phyloP scores from a whole-genome alignment of 2,797 vertebrate species.

The Loris lydekkerianus region DNA sequence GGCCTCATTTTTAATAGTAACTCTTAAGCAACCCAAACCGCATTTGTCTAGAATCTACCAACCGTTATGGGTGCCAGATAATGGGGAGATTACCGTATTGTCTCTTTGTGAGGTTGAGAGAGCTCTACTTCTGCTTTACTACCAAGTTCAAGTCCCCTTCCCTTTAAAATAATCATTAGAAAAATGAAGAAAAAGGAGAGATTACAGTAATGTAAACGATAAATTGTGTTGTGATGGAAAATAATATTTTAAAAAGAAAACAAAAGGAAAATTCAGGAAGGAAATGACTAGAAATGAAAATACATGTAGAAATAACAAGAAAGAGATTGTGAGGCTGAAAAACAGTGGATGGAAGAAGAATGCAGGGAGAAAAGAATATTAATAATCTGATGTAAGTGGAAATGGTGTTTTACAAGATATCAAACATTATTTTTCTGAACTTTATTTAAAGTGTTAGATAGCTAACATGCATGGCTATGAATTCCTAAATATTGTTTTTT shows the following conservation, averaged over 20 bases:
- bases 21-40: too few relatives aligned
- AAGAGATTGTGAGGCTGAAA: background rate
- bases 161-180: background rate
- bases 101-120: background rate
- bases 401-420: background rate
- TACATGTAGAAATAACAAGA: background rate
- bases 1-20: too few relatives aligned
- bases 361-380: background rate
- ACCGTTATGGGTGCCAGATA: too few relatives aligned
- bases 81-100: background rate
- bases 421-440: background rate
- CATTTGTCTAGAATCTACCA: too few relatives aligned
- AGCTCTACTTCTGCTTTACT: background rate
- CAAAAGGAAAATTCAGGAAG: background rate
- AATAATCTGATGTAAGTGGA: background rate
- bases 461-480: background rate
- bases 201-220: background rate
- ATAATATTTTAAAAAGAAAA: background rate
- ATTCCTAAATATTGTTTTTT: background rate
- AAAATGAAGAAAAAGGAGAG: background rate
- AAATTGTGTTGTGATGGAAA: background rate
- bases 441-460: background rate
- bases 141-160: background rate
- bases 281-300: background rate
- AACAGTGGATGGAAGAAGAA: background rate